Percentiles rank a stretch among this genome's conserved stretches.
Evolutionary conservation across 2,888 invertebrate species (phyloP).

Genomic region (Lasioglossum figueresi): DNA sequence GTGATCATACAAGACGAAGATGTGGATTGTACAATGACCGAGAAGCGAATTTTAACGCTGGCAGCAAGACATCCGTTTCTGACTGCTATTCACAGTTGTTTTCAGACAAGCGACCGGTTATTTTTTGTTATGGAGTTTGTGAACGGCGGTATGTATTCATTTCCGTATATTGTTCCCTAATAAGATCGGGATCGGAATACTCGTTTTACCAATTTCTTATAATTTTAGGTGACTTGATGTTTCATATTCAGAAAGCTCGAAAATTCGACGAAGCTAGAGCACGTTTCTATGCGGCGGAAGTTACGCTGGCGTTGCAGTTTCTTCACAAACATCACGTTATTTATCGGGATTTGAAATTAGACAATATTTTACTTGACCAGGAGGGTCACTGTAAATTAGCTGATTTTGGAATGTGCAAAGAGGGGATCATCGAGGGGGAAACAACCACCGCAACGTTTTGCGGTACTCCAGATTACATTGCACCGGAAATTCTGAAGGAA

Average conservation of each 20-base stretch:
- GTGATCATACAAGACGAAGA: constrained; percentile 99
- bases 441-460: constrained; percentile 96
- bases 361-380: constrained; percentile 98
- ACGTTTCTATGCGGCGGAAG: constrained; percentile 99
- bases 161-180: background rate
- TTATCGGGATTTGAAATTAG: constrained; percentile 99
- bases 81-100: constrained; percentile 98
- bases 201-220: constrained; percentile 1
- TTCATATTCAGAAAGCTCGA: constrained; percentile 98
- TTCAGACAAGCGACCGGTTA: constrained; percentile 97
- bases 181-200: background rate
- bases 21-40: constrained; percentile 99
- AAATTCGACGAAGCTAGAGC: constrained; percentile 99
- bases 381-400: constrained; percentile 98
- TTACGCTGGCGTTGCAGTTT: constrained; percentile 98
- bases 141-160: constrained; percentile 89
- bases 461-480: constrained; percentile 99
- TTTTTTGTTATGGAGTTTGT: constrained; percentile 99
- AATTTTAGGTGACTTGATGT: constrained; percentile 94
- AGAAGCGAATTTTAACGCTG: constrained; percentile 97
- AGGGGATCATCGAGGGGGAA: constrained; percentile 94
- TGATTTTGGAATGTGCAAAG: constrained; percentile 99
- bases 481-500: constrained; percentile 98
- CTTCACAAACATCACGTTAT: constrained; percentile 98
- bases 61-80: constrained; percentile 99